Conservation (phyloP, 2,888 invertebrate genomes). For the Hymenopus coronatus region DNA sequence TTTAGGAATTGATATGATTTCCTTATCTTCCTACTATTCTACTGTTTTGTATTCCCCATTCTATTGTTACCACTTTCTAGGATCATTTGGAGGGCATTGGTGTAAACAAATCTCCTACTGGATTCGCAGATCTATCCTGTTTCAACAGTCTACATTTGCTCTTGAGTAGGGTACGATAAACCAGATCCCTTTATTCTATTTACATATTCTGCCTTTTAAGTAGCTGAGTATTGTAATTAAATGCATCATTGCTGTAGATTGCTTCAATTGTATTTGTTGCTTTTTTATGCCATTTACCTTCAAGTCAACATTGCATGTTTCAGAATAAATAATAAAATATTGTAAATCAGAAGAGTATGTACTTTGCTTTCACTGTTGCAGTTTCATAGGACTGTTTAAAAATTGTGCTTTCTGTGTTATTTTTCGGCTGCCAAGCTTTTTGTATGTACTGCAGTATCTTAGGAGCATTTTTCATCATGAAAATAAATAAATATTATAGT, state of each 20-base stretch:
- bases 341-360: not conserved
- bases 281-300: not conserved
- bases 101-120: not conserved
- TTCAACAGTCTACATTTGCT: slow-evolving; percentile 35
- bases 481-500: no score
- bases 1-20: not conserved
- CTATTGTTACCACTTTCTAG: slow-evolving; percentile 16
- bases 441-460: not conserved
- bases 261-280: not conserved
- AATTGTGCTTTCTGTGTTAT: not conserved
- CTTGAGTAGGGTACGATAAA: slow-evolving; percentile 34
- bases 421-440: not conserved
- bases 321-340: not conserved
- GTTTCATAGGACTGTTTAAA: not conserved
- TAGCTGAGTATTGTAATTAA: not conserved
- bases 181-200: not conserved
- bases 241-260: not conserved
- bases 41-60: not conserved
- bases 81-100: slow-evolving; percentile 5
- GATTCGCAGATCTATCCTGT: slow-evolving; percentile 30
- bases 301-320: not conserved
- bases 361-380: not conserved
- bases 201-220: not conserved
- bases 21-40: slow-evolving; percentile 15
- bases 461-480: not conserved